Percentiles rank a stretch among this genome's conserved stretches.
Conservation (phyloP, 2,797 vertebrate genomes). For the Sebastes nivosus region DNA sequence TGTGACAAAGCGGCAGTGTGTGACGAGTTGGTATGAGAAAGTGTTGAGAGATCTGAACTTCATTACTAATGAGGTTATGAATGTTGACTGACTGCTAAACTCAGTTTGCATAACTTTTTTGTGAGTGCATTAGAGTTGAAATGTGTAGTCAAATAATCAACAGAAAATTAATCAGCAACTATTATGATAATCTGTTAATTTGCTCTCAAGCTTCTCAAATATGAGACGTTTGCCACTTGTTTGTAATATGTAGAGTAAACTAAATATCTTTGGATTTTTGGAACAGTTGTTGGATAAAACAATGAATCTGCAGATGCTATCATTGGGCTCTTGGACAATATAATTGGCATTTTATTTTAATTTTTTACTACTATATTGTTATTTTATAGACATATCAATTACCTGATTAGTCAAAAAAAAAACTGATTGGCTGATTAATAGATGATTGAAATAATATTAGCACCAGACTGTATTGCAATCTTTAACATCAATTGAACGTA, state of each 20-base stretch:
- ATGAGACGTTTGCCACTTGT: background rate
- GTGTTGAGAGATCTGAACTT: background rate
- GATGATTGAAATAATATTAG: background rate
- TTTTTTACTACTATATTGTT: background rate
- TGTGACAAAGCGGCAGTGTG: fast-evolving
- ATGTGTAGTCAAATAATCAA: background rate
- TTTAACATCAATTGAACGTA: background rate
- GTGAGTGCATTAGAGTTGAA: background rate
- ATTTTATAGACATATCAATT: background rate
- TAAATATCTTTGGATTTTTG: background rate
- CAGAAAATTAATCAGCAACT: background rate
- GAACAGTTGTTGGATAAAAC: background rate
- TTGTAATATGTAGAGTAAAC: background rate
- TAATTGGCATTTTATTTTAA: background rate
- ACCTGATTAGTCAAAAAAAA: background rate
- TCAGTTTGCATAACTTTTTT: background rate
- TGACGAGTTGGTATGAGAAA: no score
- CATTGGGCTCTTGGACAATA: fast-evolving
- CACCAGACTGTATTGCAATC: background rate
- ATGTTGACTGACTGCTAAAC: background rate
- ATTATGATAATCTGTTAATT: background rate
- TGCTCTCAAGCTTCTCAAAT: background rate
- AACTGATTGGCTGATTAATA: background rate
- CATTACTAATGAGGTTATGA: background rate
- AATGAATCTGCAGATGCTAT: background rate